Evolutionary conservation across 2,888 invertebrate genomes (phyloP), one percentile per base, ranked within the genome.

Genomic region (Catocala fraxini): DNA sequence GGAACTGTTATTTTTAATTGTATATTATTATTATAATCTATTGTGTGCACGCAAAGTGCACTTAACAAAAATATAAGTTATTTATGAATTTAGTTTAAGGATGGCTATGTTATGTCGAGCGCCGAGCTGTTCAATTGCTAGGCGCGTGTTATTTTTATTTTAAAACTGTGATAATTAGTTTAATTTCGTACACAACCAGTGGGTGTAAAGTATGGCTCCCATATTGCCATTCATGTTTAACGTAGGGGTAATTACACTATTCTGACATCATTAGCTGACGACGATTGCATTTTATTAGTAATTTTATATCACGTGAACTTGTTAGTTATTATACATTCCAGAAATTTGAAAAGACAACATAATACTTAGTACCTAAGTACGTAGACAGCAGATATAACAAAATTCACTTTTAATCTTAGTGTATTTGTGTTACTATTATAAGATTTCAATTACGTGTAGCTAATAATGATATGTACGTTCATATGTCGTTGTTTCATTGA

Each of bases 121-220:
- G 82, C 81, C 82, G 79, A 86, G 46, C 15, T 83, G 81, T 82
- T 87, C 85, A 81, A 81, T 82, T 80, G 78, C 73, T 77, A 81
- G 72, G 81, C 78, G 85, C 85, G 82, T 87, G 80, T 91, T 91
- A 92, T 88, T 89, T 91, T 92, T 85, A 90, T 89, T 87, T 89
- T 91, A 85, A 86, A 93, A 89, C 94, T 94, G 94, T 94, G 94
- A 94, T 94, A 94, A 91, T 93, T 93, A 92, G 91, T 82, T 86
- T 91, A 88, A 88, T 91, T 83, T 73, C 74, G 79, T 83, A 75
- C 74, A 78, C 71, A 77, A 84, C 82, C 85, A 84, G 81, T 83
- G 71, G 77, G 75, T 65, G 69, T 73, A 65, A 65, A 25, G 25
- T 25, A 73, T 75, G 76, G 77, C 77, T 77, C 73, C 70, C 66